Evolutionary conservation across 2,888 invertebrate genomes (phyloP).

Genomic region (Tupiocoris notatus): DNA sequence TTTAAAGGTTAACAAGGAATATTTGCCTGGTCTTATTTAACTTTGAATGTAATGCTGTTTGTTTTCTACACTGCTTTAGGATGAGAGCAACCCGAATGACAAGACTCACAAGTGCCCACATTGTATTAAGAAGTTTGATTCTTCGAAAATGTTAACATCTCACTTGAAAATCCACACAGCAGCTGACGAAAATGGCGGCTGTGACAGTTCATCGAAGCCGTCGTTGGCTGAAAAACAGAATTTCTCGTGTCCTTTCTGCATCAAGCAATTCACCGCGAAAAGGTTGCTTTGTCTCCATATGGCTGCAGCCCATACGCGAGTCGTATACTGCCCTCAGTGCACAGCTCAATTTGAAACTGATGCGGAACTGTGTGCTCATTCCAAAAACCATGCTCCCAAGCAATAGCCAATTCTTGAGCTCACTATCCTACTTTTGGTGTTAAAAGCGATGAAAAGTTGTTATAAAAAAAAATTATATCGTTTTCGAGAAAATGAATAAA

Average conservation of each 20-base stretch:
- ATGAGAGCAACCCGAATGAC: no score
- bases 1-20: no score
- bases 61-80: neutral
- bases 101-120: neutral
- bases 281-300: constrained; percentile 5
- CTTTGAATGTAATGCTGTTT: neutral
- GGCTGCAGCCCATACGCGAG: neutral
- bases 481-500: no score
- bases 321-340: constrained; percentile 22
- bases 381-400: neutral
- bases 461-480: no score
- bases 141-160: neutral
- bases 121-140: constrained; percentile 19
- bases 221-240: neutral
- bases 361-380: constrained; percentile 8
- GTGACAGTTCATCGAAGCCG: neutral
- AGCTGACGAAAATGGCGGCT: neutral
- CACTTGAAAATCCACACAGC: constrained; percentile 18
- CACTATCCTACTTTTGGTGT: no score
- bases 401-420: no score
- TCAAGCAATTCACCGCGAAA: neutral
- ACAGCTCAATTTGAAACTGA: constrained; percentile 16
- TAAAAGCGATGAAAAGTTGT: no score
- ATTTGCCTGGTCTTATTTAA: no score
- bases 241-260: constrained; percentile 23